A percentile compares a stretch with the other conserved stretches of the same genome.
Conservation (phyloP, 2,797 vertebrate species). For the Limosa lapponica region DNA sequence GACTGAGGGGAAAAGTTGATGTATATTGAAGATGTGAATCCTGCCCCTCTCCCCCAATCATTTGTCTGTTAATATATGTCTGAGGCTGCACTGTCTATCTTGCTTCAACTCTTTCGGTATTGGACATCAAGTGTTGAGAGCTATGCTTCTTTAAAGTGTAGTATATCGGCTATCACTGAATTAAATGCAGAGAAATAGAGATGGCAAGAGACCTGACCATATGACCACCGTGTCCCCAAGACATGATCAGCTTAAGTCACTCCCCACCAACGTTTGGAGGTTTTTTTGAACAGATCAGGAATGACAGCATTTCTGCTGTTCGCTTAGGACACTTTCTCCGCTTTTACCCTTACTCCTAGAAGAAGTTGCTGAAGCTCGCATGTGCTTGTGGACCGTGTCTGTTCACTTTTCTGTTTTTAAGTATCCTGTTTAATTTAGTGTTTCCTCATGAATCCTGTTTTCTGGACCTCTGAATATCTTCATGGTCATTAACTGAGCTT, state of each 20-base stretch:
- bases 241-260: not conserved
- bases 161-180: not conserved
- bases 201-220: not conserved
- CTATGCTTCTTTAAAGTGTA: not conserved
- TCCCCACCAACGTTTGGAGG: not conserved
- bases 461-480: not conserved
- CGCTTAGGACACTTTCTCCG: not conserved
- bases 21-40: not conserved
- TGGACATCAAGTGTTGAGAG: not conserved
- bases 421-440: not conserved
- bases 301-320: not conserved
- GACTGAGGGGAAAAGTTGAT: not conserved
- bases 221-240: not conserved
- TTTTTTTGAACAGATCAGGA: not conserved
- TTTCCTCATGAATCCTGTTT: not conserved
- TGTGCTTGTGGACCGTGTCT: fast-evolving
- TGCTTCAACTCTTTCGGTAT: not conserved
- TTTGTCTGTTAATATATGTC: not conserved
- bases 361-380: not conserved
- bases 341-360: not conserved
- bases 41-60: not conserved
- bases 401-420: not conserved
- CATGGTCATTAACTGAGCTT: not conserved
- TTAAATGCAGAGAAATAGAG: not conserved
- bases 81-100: not conserved